Evolutionary conservation across 1,140 invertebrate genomes (phyloP), one percentile per base, ranked within the genome.

Genomic region (Holcopasites calliopsidis): DNA sequence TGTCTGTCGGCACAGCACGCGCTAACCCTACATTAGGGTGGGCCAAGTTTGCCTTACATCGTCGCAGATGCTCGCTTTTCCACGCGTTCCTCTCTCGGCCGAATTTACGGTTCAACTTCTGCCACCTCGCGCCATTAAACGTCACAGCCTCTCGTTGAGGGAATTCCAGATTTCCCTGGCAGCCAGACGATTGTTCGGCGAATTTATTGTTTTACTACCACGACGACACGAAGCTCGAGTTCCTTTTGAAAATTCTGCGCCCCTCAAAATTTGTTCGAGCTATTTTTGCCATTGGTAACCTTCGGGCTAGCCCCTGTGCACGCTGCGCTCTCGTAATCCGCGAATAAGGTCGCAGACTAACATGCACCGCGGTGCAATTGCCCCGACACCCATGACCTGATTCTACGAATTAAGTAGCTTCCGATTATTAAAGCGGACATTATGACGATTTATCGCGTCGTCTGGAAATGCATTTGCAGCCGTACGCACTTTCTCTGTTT

Each of bases 381-480:
- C 62, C 42, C 54, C 42, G 33, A 6, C 72, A 75, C 64, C 64
- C 64, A 75, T 73, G 71, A 73, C 71, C 71, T 73, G 61, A 65
- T 73, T 73, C 61, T 6, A 35, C 71, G 61, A 73, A 73, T 73
- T 66, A 73, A 73, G 71, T 73, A 73, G 71, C 71, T 65, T 73
- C 71, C 71, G 71, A 73, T 73, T 73, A 73, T 66, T 73, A 66
- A 65, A 54, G 49, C 31, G 60, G 4, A n/a, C 55, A 44, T 65
- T 73, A 65, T 62, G 71, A 73, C 71, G 61, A 73, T 55, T 73
- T 44, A 35, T 54, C 16, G 71, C 35, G n/a, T 2, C 26, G 35
- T 40, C 66, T 66, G 71, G 50, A 65, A 73, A 65, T 16, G 35
- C 49, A 73, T 73, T 64, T 47, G 31, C n/a, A 38, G 4, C 1